These are phyloP conservation scores for Datnioides undecimradiatus DNA, from an alignment of 2,113 vertebrate genomes.

Conservation along the genomic window DNA sequence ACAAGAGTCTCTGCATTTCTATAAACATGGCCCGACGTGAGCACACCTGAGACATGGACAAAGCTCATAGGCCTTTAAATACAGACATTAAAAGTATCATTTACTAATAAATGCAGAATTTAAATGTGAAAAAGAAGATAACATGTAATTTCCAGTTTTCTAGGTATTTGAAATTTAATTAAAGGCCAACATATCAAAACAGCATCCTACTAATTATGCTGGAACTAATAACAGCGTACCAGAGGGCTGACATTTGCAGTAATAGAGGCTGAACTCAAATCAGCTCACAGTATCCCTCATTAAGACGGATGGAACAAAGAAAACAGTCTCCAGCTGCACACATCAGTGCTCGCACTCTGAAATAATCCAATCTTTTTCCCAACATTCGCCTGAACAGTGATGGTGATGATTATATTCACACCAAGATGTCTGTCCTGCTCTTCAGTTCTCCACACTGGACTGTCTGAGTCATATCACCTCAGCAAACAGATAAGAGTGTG, in stretches of 20 bases:
- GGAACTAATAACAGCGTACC: neutral
- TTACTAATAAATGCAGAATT: neutral
- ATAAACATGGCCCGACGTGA: neutral
- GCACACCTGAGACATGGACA: neutral
- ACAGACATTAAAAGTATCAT: neutral
- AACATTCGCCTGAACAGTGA: slow-evolving; percentile 17
- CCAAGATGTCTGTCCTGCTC: slow-evolving; percentile 12
- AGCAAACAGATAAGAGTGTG: slow-evolving; percentile 1
- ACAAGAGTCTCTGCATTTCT: neutral
- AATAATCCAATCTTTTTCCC: neutral
- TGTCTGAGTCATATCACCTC: slow-evolving; percentile 43
- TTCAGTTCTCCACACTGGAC: neutral
- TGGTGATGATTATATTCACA: slow-evolving; percentile 35
- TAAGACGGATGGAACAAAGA: neutral
- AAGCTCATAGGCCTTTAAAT: neutral
- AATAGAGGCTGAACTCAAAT: neutral
- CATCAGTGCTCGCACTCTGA: neutral
- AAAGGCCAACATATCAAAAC: neutral
- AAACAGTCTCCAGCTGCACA: neutral
- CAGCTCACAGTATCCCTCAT: neutral
- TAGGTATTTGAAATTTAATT: neutral
- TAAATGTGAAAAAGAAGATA: neutral
- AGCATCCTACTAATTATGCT: neutral
- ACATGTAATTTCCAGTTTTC: neutral
- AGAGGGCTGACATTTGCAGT: slow-evolving; percentile 3